Percentiles rank a stretch among this genome's conserved stretches.
These are phyloP conservation scores for Antheraea assamensis DNA, from an alignment of 2,888 invertebrate species.

Conservation along the genomic window DNA sequence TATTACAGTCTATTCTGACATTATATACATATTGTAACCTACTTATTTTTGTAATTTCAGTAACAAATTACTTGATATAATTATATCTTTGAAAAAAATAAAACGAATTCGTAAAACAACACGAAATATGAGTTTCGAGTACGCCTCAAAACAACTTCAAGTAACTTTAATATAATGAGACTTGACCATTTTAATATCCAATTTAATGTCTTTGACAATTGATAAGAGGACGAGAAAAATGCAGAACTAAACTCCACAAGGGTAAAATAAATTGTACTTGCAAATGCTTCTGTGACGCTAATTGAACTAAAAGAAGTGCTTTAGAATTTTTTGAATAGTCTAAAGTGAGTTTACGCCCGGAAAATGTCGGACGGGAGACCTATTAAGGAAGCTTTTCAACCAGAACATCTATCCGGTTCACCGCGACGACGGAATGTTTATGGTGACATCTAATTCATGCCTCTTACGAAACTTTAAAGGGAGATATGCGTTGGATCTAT, in stretches of 20 bases:
- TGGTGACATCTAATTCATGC: constrained; percentile 49
- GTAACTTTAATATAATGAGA: neutral
- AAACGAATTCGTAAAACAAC: no score
- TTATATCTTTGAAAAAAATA: no score
- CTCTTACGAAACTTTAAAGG: constrained; percentile 32
- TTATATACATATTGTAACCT: no score
- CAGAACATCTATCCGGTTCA: constrained; percentile 26
- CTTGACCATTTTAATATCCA: neutral
- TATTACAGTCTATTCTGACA: no score
- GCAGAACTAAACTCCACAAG: neutral
- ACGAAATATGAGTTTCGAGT: no score
- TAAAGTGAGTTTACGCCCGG: constrained; percentile 10
- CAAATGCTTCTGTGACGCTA: neutral
- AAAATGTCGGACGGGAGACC: constrained; percentile 1
- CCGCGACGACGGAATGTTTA: constrained; percentile 38
- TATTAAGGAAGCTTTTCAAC: constrained; percentile 28
- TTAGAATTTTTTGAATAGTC: neutral
- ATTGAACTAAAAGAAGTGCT: neutral
- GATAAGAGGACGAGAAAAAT: neutral
- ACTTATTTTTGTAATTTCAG: no score
- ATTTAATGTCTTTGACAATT: neutral
- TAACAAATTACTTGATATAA: no score
- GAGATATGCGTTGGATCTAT: constrained; percentile 45
- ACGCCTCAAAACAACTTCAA: no score
- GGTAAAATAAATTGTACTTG: neutral